Base-by-base conservation (phyloP, 2,113 vertebrate species). In the Tylochromis polylepis region DNA sequence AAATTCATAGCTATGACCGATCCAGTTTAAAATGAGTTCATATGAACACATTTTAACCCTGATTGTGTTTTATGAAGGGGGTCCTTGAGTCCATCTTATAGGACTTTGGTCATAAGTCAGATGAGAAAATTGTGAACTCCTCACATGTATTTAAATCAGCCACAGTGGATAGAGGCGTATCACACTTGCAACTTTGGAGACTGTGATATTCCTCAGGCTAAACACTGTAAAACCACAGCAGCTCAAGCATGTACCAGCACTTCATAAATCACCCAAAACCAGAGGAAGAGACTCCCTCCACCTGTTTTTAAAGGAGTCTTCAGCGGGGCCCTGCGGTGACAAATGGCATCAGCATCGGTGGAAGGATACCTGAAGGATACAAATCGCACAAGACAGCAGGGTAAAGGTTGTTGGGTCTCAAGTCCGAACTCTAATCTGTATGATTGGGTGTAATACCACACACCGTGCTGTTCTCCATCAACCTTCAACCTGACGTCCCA, bases 401-500 rank as follows among this genome's bases (percentile, higher is more conserved):
- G 77, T 88, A 65, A 88, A 91, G 84, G 91, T 87, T 87, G 80
- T 22, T 24, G 38, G 72, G 89, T 91, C 89, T 90, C 67, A 92
- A 91, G 90, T 92, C 93, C 81, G n/a, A 92, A 89, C 65, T 87
- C 86, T 93, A 88, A 94, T 94, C 90, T 90, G 91, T 93, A 89
- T 91, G 95, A 93, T 79, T 86, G 89, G 85, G 88, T 85, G 90
- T 91, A 89, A 87, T 89, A 85, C 89, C 92, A 60, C 92, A 92
- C 91, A 87, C 87, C 18, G 84, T 27, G 85, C 90, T 93, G 92
- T 90, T 95, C 93, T 93, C 94, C 89, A 89, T 95, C 95, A 94
- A 94, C 94, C 95, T 96, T 96, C 94, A 95, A 94, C 94, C 95
- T 92, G 92, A 92, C 83, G 82, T 90, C 92, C 94, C 94, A 87